A percentile compares a stretch with the other conserved stretches of the same genome.
Conservation (phyloP, 2,113 vertebrate genomes). For the Ophthalmolycus amberensis region DNA sequence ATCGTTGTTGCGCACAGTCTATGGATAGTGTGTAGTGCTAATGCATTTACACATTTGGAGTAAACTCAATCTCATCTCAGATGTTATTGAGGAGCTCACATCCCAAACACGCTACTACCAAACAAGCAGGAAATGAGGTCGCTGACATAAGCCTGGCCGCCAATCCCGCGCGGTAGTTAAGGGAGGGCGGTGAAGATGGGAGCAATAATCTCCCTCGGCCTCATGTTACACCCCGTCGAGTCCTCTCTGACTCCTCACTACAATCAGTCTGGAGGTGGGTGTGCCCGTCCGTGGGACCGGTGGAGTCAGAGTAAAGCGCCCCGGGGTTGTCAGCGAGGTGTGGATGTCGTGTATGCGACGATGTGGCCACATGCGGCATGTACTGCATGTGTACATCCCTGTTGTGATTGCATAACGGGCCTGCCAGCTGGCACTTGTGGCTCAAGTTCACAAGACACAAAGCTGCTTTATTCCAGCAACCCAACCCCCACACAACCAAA, state of each 20-base stretch:
- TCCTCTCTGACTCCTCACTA: conserved; percentile 33
- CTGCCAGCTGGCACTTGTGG: conserved; percentile 76
- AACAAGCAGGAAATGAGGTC: conserved; percentile 72
- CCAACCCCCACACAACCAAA: conserved; percentile 55
- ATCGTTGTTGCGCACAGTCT: neutral
- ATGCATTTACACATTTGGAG: neutral
- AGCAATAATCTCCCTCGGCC: conserved; percentile 66
- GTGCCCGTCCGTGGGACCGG: conserved; percentile 27
- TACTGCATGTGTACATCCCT: conserved; percentile 51
- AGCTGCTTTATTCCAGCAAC: conserved; percentile 76
- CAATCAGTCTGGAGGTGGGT: conserved; percentile 45
- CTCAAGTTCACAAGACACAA: conserved; percentile 77
- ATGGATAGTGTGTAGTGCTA: no score
- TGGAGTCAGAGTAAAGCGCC: conserved; percentile 31
- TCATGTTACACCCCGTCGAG: conserved; percentile 45
- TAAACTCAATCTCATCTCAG: conserved; percentile 8
- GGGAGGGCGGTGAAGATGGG: conserved; percentile 64
- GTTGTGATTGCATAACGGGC: conserved; percentile 66
- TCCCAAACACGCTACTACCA: conserved; percentile 33
- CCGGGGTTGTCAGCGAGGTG: conserved; percentile 12
- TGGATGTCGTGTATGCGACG: conserved; percentile 14
- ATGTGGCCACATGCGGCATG: conserved; percentile 19
- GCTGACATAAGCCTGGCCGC: conserved; percentile 61
- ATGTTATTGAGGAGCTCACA: conserved; percentile 5
- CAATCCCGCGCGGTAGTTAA: conserved; percentile 47